Evolutionary conservation across 2,888 invertebrate species (phyloP), one percentile per base, ranked within the genome.

Genomic region (Lithophane socia): DNA sequence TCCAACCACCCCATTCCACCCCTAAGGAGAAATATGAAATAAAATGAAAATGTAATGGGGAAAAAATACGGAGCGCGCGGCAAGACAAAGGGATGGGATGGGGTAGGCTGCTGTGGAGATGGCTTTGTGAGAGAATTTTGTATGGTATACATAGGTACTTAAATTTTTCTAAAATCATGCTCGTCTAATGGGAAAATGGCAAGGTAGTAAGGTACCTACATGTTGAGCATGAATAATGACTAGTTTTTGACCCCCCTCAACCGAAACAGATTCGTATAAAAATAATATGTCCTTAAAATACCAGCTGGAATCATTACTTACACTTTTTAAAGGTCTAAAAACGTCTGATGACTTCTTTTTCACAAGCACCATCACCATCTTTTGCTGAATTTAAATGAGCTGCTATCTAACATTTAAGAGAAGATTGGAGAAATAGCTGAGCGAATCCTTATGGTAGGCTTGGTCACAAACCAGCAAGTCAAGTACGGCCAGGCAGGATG

Each of bases 11-110:
- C 89, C 84, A 18, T 72, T 87, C 86, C 91, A 81, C 90, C 94
- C 93, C 88, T 91, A 94, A 95, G 95, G 96, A 95, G 96, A 94
- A 96, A 96, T 96, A 96, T 96, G 96, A 96, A 96, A 96, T 96
- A 96, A 96, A 96, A 96, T 96, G 96, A 96, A 96, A 96, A 96
- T 94, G 95, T 96, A 96, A 96, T 96, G 95, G 96, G 95, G 94
- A 96, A 96, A 96, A 96, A 96, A 96, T 96, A 96, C 95, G 92
- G 92, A 92, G 93, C 90, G 92, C 90, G 92, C 89, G 92, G 94
- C 94, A 96, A 96, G 96, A 96, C 96, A 96, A 96, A 96, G 95
- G 95, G 96, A 94, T 90, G 92, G 92, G 91, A 89, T 82, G 79
- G 69, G 92, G 37, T 86, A n/a, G 7, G 0, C 0, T 73, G 56